These are phyloP conservation scores for Pogonocherus hispidulus DNA, from an alignment of 2,888 invertebrate species.

Conservation along the genomic window DNA sequence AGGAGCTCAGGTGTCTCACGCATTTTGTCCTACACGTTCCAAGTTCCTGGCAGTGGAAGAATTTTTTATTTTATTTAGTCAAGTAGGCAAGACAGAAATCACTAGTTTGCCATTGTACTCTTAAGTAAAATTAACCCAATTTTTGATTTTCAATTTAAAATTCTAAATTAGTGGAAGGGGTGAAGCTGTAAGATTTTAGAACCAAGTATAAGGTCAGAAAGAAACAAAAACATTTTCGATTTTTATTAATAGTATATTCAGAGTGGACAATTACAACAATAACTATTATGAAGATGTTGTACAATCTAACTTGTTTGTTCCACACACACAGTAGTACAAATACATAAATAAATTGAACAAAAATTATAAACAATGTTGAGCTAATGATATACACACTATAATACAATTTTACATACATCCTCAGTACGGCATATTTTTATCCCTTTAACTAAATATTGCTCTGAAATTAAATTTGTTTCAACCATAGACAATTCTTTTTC, in stretches of 20 bases:
- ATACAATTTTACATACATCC: slow-evolving; percentile 65
- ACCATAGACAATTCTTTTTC: slow-evolving; percentile 1
- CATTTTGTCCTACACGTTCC: too few relatives aligned
- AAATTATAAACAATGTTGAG: slow-evolving; percentile 65
- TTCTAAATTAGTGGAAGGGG: too few relatives aligned
- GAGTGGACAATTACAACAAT: slow-evolving; percentile 70
- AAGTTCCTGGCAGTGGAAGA: too few relatives aligned
- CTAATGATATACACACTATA: slow-evolving; percentile 67
- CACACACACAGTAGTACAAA: slow-evolving; percentile 66
- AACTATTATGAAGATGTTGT: slow-evolving; percentile 68
- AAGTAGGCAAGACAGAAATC: too few relatives aligned
- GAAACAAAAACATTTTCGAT: slow-evolving; percentile 32
- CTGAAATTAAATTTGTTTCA: slow-evolving; percentile 17
- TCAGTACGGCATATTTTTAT: slow-evolving; percentile 56
- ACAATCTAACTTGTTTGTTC: slow-evolving; percentile 66
- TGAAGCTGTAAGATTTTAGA: too few relatives aligned
- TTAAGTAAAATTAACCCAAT: too few relatives aligned
- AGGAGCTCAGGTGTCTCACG: too few relatives aligned
- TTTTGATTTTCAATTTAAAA: too few relatives aligned
- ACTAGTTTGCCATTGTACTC: too few relatives aligned
- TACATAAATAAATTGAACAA: slow-evolving; percentile 68
- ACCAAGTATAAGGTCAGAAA: too few relatives aligned
- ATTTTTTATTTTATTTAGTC: too few relatives aligned
- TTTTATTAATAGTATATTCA: slow-evolving; percentile 64
- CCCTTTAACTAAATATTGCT: slow-evolving; percentile 45